Conservation (phyloP, 2,113 vertebrate species). For the Cariama cristata region DNA sequence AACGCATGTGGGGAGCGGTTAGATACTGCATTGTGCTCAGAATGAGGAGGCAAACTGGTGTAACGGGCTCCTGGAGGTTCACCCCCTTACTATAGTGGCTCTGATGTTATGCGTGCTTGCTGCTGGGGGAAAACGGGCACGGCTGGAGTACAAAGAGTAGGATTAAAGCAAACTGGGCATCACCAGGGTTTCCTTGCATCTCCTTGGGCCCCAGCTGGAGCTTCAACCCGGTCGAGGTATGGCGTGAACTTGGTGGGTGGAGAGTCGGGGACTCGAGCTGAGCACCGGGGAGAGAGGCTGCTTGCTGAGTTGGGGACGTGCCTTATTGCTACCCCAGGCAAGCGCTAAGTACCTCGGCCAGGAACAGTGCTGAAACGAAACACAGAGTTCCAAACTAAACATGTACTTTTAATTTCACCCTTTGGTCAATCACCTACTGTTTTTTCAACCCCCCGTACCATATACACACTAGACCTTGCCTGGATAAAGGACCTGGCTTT, state of each 20-base stretch:
- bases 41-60: neutral
- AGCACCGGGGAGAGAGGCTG: neutral
- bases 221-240: neutral
- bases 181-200: neutral
- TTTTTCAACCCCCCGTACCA: neutral
- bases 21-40: neutral
- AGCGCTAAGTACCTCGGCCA: neutral
- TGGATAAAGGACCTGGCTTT: neutral
- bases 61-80: neutral
- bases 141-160: neutral
- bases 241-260: too few relatives aligned
- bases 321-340: neutral
- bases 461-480: neutral
- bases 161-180: neutral
- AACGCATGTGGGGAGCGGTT: rapidly evolving
- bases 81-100: neutral
- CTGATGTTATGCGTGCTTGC: neutral
- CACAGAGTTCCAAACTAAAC: neutral
- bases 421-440: too few relatives aligned
- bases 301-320: neutral
- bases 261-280: neutral
- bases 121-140: rapidly evolving
- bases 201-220: neutral
- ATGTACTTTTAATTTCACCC: neutral
- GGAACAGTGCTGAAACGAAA: neutral